Conservation (phyloP, 1,140 invertebrate genomes). For the Sarcophaga peregrina region DNA sequence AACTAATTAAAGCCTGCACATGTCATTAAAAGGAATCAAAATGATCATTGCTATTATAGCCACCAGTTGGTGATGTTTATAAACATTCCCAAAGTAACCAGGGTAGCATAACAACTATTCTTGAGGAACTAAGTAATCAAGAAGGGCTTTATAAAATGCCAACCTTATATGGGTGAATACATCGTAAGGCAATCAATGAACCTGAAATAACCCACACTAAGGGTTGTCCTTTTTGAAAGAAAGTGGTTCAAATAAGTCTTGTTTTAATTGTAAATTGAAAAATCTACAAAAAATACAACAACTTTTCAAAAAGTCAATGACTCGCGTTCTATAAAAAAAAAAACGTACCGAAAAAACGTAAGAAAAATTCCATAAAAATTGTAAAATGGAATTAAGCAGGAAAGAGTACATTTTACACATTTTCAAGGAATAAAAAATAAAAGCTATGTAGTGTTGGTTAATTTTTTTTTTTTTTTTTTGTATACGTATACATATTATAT, state of each 20-base stretch:
- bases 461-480: neutral
- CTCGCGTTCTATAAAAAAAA: neutral
- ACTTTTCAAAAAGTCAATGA: neutral
- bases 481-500: neutral
- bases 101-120: neutral
- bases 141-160: neutral
- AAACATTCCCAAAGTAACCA: conserved; percentile 37
- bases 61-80: conserved; percentile 19
- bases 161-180: neutral
- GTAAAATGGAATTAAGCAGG: neutral
- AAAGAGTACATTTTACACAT: neutral
- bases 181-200: neutral
- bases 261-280: neutral
- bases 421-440: neutral
- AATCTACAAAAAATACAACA: neutral
- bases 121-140: neutral
- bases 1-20: neutral
- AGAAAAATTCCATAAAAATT: conserved; percentile 5
- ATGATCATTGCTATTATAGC: neutral
- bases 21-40: neutral
- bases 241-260: neutral
- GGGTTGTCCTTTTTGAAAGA: neutral
- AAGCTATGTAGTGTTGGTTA: neutral
- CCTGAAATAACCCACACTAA: conserved; percentile 3
- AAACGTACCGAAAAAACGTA: no score